Base-by-base conservation (phyloP, 2,888 invertebrate genomes). In the Plutella xylostella region DNA sequence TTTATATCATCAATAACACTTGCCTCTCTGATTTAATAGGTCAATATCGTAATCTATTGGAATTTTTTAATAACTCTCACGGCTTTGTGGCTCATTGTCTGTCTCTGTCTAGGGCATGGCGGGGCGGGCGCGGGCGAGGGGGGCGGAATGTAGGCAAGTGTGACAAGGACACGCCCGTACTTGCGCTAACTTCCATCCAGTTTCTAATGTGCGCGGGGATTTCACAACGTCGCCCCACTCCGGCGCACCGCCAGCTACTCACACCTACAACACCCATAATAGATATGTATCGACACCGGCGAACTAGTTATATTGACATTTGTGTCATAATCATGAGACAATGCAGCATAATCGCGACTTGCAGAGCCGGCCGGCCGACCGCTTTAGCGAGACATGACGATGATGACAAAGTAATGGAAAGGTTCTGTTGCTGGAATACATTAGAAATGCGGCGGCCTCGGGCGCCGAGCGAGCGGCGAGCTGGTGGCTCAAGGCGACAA, bases 131-230 rank as follows among this genome's bases (percentile, higher is more conserved):
- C 60, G 69, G 62, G 63, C 66, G 70, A 65, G 63, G 65, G 72
- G 69, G 68, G 65, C 70, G 74, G 77, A 82, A 83, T 83, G 82
- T 82, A 80, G 82, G 82, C 82, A 83, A 83, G 71, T 80, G 80
- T 82, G 82, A 82, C 82, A 83, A 83, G 82, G 82, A 80, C 82
- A 80, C 78, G 76, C 82, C 78, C 77, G 82, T 78, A 80, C 80
- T 72, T 68, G 73, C 69, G 72, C 74, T 72, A 79, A 73, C 77
- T 80, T 78, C 82, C 80, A 83, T 79, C 80, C 76, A 83, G 82
- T 82, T 82, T 79, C 80, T 80, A 83, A 79, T 72, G 71, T 71
- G 75, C 68, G 75, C 68, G 71, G 67, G 68, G 67, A 69, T 80
- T 80, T 80, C 80, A 77, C 75, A 79, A 80, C 67, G 43, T 28